Evolutionary conservation across 2,888 invertebrate genomes (phyloP).

Genomic region (Eupithecia subumbrata): DNA sequence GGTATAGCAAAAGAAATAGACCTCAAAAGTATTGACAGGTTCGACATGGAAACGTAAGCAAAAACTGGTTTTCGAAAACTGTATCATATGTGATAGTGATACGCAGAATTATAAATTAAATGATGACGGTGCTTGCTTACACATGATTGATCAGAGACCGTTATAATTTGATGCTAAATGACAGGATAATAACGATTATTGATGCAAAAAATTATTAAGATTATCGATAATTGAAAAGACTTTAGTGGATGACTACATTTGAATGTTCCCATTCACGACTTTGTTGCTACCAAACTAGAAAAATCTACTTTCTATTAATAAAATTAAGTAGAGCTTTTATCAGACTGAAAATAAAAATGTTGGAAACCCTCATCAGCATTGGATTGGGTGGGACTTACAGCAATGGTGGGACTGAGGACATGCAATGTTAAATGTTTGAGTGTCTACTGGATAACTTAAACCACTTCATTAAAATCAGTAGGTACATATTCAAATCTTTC

Average conservation of each 20-base stretch:
- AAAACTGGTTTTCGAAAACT: constrained; percentile 38
- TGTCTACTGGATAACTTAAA: neutral
- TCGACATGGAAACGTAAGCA: constrained; percentile 18
- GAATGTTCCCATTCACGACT: constrained; percentile 1
- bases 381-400: neutral
- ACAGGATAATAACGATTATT: constrained; percentile 28
- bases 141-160: constrained; percentile 50
- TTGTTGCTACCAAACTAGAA: neutral
- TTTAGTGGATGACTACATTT: neutral
- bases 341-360: neutral
- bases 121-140: constrained; percentile 58
- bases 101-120: constrained; percentile 27
- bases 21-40: constrained; percentile 25
- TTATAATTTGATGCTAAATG: constrained; percentile 47
- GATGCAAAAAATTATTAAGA: constrained; percentile 18
- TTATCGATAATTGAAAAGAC: neutral
- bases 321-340: neutral
- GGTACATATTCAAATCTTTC: neutral
- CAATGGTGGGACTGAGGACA: neutral
- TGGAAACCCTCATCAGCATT: neutral
- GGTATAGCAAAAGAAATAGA: neutral
- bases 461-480: neutral
- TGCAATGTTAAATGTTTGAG: neutral
- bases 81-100: constrained; percentile 30
- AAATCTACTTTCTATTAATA: neutral